Evolutionary conservation across 2,113 vertebrate species (phyloP).

Genomic region (Maccullochella peelii): DNA sequence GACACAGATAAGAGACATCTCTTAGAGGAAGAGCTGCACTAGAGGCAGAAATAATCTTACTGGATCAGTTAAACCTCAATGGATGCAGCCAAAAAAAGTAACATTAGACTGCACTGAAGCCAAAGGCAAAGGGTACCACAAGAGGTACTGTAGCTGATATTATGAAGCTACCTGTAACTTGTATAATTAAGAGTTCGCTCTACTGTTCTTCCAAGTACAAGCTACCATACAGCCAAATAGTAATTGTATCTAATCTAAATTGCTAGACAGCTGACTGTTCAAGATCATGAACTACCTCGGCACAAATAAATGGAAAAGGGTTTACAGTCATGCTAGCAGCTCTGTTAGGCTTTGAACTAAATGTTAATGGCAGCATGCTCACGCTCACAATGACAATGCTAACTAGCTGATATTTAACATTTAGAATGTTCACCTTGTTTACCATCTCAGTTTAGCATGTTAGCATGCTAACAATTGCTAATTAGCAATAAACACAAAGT

Average conservation of each 20-base stretch:
- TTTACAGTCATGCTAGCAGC: neutral
- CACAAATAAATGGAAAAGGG: neutral
- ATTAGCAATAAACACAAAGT: neutral
- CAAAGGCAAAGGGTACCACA: neutral
- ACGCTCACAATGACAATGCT: neutral
- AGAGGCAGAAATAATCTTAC: slow-evolving; percentile 4
- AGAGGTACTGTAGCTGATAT: neutral
- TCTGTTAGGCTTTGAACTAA: neutral
- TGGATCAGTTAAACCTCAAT: neutral
- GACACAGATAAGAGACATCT: neutral
- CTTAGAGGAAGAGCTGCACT: neutral
- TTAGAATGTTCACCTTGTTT: no score
- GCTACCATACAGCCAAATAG: neutral
- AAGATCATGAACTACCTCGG: neutral
- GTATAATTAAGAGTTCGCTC: neutral
- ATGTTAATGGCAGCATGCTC: neutral
- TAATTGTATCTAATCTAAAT: neutral
- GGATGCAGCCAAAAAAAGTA: neutral
- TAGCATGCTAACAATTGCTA: neutral
- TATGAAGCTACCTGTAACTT: neutral
- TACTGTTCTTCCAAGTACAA: neutral
- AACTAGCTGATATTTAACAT: neutral
- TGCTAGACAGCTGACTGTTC: neutral
- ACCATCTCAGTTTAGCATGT: neutral
- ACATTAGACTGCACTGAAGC: neutral